Percentiles rank a stretch among this genome's conserved stretches.
Evolutionary conservation across 1,140 invertebrate genomes (phyloP).

Genomic region (Microvelia longipes): DNA sequence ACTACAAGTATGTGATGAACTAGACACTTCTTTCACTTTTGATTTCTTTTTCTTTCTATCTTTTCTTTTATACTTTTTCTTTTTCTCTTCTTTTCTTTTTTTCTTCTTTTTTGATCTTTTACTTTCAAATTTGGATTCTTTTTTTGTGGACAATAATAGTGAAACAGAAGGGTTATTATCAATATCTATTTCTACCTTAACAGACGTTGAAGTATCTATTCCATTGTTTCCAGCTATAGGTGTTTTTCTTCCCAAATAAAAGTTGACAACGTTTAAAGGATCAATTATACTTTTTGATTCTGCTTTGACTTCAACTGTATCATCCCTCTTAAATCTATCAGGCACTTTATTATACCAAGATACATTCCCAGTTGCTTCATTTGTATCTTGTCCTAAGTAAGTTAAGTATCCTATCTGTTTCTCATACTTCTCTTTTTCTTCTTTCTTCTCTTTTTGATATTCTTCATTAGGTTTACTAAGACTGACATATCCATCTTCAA

Average conservation of each 20-base stretch:
- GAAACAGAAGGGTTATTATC: background rate
- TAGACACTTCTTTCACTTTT: constrained; percentile 4
- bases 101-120: constrained; percentile 32
- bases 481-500: constrained; percentile 54
- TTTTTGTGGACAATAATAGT: constrained; percentile 18
- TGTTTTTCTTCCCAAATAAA: constrained; percentile 27
- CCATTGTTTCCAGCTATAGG: too few species aligned
- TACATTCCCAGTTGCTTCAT: constrained; percentile 61
- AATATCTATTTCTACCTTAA: background rate
- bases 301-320: constrained; percentile 39
- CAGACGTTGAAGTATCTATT: constrained; percentile 4
- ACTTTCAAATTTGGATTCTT: constrained; percentile 26
- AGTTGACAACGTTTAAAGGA: constrained; percentile 55
- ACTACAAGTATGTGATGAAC: background rate
- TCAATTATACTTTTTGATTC: constrained; percentile 49
- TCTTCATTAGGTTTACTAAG: constrained; percentile 59
- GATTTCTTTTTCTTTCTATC: constrained; percentile 27
- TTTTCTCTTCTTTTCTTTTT: constrained; percentile 26
- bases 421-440: constrained; percentile 90
- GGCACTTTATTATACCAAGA: constrained; percentile 69
- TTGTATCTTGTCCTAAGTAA: constrained; percentile 85
- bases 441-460: constrained; percentile 77
- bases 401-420: constrained; percentile 93
- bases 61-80: constrained; percentile 24
- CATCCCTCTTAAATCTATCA: constrained; percentile 29